These are phyloP conservation scores for Temnothorax unifasciatus DNA, from an alignment of 2,888 invertebrate species.

Conservation along the genomic window DNA sequence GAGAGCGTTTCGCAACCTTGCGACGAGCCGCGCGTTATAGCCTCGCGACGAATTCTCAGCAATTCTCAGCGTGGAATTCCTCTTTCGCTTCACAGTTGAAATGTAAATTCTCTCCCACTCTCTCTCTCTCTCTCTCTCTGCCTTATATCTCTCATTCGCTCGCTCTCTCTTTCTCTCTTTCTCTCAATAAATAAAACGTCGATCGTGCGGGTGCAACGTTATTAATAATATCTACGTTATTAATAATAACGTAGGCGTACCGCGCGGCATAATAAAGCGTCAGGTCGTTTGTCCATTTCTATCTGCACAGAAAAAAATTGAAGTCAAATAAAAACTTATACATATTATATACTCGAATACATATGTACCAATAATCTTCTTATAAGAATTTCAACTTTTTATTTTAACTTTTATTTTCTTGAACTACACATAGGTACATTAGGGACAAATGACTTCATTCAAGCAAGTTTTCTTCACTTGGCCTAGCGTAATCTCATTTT, in stretches of 20 bases:
- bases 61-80: not conserved
- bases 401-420: no score
- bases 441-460: no score
- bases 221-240: not conserved
- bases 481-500: no score
- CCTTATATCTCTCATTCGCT: not conserved
- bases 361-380: no score
- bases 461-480: no score
- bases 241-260: not conserved
- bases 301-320: not conserved
- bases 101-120: not conserved
- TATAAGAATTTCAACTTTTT: no score
- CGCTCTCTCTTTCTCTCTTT: not conserved
- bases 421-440: no score
- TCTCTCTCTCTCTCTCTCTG: not conserved
- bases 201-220: not conserved
- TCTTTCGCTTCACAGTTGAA: not conserved
- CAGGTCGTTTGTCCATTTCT: not conserved
- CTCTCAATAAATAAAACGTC: slow-evolving; percentile 3
- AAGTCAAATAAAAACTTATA: no score
- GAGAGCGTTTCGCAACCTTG: not conserved
- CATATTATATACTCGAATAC: no score
- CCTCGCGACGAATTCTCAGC: not conserved
- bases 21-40: no score
- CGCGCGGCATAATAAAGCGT: not conserved